These are phyloP conservation scores for Mellivora capensis DNA, from an alignment of 2,113 vertebrate genomes.

Conservation along the genomic window DNA sequence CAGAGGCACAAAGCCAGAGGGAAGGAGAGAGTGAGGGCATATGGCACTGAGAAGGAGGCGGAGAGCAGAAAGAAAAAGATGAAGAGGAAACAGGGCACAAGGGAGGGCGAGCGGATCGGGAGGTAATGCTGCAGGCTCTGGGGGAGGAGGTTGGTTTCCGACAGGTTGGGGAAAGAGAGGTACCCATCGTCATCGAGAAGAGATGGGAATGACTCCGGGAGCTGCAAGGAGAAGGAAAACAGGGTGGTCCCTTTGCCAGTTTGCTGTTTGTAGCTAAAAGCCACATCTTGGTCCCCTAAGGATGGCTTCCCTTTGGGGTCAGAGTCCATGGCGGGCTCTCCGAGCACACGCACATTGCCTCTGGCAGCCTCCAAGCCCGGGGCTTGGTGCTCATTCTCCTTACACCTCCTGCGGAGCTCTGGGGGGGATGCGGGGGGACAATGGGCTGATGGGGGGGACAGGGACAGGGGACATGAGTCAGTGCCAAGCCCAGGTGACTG, in stretches of 20 bases:
- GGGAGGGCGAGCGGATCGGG: slow-evolving; percentile 95
- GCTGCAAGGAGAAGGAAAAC: slow-evolving; percentile 99
- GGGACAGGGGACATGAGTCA: slow-evolving; percentile 82
- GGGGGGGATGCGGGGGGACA: slow-evolving; percentile 84
- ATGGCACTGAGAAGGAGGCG: slow-evolving; percentile 98
- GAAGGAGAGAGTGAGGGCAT: slow-evolving; percentile 98
- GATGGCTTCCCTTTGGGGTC: slow-evolving; percentile 85
- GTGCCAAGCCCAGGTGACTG: slow-evolving; percentile 84
- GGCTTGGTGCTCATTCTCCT: slow-evolving; percentile 84
- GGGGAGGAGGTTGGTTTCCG: slow-evolving; percentile 92
- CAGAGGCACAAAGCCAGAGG: slow-evolving; percentile 99
- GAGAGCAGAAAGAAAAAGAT: slow-evolving; percentile 99
- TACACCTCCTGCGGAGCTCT: slow-evolving; percentile 90
- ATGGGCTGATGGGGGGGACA: slow-evolving; percentile 84
- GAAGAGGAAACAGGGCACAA: slow-evolving; percentile 98
- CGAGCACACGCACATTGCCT: slow-evolving; percentile 55
- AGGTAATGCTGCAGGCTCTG: slow-evolving; percentile 92
- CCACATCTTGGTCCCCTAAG: slow-evolving; percentile 85
- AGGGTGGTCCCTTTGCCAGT: slow-evolving; percentile 87
- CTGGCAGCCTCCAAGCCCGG: slow-evolving; percentile 78
- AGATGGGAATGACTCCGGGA: slow-evolving; percentile 92
- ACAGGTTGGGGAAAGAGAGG: slow-evolving; percentile 94
- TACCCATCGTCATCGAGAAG: slow-evolving; percentile 97
- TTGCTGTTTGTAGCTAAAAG: slow-evolving; percentile 88
- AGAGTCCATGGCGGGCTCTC: slow-evolving; percentile 79